These are phyloP conservation scores for Leucosticte australis DNA, from an alignment of 2,113 vertebrate species.

Conservation along the genomic window DNA sequence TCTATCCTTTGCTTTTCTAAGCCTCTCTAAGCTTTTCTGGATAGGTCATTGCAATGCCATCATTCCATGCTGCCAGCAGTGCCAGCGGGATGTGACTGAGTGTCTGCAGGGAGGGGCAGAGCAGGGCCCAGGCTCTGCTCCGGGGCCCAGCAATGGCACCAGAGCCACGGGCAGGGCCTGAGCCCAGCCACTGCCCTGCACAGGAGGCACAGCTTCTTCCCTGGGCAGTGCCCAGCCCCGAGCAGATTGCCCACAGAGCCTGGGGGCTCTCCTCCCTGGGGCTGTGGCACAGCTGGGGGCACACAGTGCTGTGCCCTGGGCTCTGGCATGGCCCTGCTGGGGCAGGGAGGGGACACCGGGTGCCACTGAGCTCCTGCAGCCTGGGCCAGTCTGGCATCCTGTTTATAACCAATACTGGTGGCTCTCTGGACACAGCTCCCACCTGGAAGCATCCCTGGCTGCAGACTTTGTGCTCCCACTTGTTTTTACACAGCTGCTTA, in stretches of 20 bases:
- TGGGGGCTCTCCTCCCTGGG: not conserved
- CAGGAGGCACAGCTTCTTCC: not conserved
- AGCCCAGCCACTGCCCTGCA: not conserved
- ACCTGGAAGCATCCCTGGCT: not conserved
- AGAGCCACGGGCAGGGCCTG: not conserved
- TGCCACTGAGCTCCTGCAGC: fast-evolving
- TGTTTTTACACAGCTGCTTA: not conserved
- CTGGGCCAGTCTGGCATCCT: fast-evolving
- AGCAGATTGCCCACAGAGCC: not conserved
- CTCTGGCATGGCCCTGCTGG: not conserved
- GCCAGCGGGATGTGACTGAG: not conserved
- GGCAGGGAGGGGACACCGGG: not conserved
- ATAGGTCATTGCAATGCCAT: not conserved
- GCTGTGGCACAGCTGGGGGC: not conserved
- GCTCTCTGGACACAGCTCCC: fast-evolving
- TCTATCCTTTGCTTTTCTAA: not conserved
- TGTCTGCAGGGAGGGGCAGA: not conserved
- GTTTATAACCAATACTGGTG: not conserved
- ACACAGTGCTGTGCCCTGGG: not conserved
- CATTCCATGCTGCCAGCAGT: not conserved
- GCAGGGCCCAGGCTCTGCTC: not conserved
- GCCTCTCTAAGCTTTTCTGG: constrained; percentile 12
- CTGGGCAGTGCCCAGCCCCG: not conserved
- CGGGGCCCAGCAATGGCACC: not conserved
- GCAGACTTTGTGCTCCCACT: fast-evolving